A percentile compares a stretch with the other conserved stretches of the same genome.
Conservation (phyloP, 2,797 vertebrate genomes). For the Epinephelus awoara region DNA sequence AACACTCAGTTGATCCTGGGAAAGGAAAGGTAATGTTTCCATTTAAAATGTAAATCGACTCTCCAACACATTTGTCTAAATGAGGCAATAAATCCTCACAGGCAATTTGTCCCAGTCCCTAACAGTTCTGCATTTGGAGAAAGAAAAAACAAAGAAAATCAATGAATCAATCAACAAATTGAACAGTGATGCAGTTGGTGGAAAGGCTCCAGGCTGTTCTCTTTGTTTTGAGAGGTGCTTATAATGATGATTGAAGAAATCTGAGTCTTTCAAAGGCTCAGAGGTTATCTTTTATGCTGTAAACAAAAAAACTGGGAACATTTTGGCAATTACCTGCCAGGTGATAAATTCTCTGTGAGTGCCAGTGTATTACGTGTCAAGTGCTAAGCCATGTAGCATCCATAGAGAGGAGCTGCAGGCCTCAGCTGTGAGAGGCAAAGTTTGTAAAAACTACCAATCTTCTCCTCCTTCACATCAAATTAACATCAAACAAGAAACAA, state of each 20-base stretch:
- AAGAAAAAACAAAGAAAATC: constrained; percentile 32
- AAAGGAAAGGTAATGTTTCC: constrained; percentile 63
- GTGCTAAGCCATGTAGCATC: constrained; percentile 44
- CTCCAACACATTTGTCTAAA: constrained; percentile 62
- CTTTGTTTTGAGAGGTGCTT: constrained; percentile 31
- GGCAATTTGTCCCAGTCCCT: constrained; percentile 28
- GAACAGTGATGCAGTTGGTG: constrained; percentile 35
- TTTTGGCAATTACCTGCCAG: constrained; percentile 42
- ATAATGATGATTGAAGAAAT: constrained; percentile 31
- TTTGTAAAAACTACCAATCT: constrained; percentile 21
- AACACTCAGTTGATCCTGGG: constrained; percentile 55
- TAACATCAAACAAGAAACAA: constrained; percentile 15
- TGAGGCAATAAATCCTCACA: constrained; percentile 64
- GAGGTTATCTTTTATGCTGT: constrained; percentile 30
- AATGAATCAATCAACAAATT: constrained; percentile 66
- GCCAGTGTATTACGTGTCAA: constrained; percentile 55
- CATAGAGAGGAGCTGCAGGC: constrained; percentile 35
- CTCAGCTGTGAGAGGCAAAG: constrained; percentile 28
- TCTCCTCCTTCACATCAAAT: constrained; percentile 35
- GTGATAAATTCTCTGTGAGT: constrained; percentile 53
- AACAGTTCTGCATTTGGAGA: constrained; percentile 34
- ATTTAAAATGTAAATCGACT: constrained; percentile 78
- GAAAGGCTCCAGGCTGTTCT: constrained; percentile 25
- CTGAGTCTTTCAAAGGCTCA: constrained; percentile 12
- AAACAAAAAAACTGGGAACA: constrained; percentile 12